Evolutionary conservation across 2,888 invertebrate species (phyloP).

Genomic region (Allygus modestus): DNA sequence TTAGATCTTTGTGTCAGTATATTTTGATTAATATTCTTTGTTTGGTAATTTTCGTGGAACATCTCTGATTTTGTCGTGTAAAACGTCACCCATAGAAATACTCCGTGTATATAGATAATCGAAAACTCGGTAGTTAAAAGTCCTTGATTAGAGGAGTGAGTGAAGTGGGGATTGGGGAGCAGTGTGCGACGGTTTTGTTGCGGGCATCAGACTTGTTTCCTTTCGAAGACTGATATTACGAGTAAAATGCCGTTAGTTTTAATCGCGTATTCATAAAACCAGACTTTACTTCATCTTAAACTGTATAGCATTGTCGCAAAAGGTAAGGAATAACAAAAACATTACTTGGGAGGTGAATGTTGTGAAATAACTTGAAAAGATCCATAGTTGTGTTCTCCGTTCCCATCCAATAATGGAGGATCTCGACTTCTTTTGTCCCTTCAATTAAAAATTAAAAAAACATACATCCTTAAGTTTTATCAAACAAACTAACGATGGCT

Average conservation of each 20-base stretch:
- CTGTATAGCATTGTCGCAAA: conserved; percentile 8
- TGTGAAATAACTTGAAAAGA: conserved; percentile 29
- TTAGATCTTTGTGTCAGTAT: background rate
- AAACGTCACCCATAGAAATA: background rate
- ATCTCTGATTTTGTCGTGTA: background rate
- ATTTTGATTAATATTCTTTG: background rate
- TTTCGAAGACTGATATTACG: background rate
- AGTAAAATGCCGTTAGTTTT: conserved; percentile 58
- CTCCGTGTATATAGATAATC: background rate
- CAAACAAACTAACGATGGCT: background rate
- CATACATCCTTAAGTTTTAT: background rate
- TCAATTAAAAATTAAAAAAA: background rate
- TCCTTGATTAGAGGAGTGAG: conserved; percentile 6
- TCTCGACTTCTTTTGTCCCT: conserved; percentile 67
- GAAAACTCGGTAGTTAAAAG: conserved; percentile 1
- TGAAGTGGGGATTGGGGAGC: conserved; percentile 31
- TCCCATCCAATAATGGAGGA: conserved; percentile 66
- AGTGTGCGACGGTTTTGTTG: conserved; percentile 32
- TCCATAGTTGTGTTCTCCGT: conserved; percentile 36
- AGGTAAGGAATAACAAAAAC: conserved; percentile 9
- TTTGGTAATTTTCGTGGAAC: background rate
- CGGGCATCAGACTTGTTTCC: background rate
- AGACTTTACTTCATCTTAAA: background rate
- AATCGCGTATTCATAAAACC: conserved; percentile 22
- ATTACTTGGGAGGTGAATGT: background rate